These are phyloP conservation scores for Clitarchus hookeri DNA, from an alignment of 2,888 invertebrate species.

Conservation along the genomic window DNA sequence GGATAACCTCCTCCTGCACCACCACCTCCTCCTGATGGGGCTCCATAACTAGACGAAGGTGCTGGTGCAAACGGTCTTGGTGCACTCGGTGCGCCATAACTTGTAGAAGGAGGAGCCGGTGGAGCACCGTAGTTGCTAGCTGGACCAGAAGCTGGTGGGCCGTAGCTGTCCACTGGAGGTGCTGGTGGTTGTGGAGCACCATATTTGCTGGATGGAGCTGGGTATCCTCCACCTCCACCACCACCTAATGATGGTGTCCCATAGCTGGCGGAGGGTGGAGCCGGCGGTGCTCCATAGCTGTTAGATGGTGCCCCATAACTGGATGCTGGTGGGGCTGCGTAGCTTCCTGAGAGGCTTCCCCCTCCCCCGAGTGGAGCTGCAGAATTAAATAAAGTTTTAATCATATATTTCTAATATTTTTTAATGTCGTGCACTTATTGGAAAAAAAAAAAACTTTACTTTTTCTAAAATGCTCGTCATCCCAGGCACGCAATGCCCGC, in stretches of 20 bases:
- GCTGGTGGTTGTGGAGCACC: constrained; percentile 51
- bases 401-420: background rate
- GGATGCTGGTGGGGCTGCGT: background rate
- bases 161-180: constrained; percentile 33
- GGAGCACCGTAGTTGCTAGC: constrained; percentile 51
- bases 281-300: constrained; percentile 48
- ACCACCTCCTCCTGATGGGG: constrained; percentile 49
- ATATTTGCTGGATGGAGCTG: constrained; percentile 57
- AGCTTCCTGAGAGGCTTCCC: background rate
- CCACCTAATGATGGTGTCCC: constrained; percentile 35
- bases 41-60: constrained; percentile 50
- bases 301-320: constrained; percentile 22
- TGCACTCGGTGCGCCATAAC: constrained; percentile 45
- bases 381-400: background rate
- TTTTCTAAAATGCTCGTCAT: too few species aligned
- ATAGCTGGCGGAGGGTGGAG: constrained; percentile 36
- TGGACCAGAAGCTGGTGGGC: constrained; percentile 48
- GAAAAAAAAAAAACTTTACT: too few species aligned
- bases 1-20: constrained; percentile 44
- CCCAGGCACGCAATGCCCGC: too few species aligned
- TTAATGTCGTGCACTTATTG: too few species aligned
- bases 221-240: constrained; percentile 33
- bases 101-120: constrained; percentile 50
- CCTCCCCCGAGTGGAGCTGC: background rate
- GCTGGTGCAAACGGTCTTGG: constrained; percentile 49